phyloP scores from a whole-genome alignment of 2,888 invertebrate genomes.

The Ormyrus rosae region DNA sequence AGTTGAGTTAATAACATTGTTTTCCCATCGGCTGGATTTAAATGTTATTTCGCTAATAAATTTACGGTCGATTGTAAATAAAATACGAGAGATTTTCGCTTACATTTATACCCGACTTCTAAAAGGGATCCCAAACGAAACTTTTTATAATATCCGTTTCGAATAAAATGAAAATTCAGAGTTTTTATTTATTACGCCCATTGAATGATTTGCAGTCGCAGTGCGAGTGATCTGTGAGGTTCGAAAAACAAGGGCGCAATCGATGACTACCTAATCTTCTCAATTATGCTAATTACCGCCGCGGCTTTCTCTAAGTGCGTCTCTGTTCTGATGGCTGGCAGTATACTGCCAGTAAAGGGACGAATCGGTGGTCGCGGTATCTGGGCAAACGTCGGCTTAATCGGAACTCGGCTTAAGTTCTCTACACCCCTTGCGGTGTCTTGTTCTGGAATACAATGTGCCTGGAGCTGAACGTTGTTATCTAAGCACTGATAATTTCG shows the following conservation, averaged over 20 bases:
- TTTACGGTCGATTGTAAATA: too few relatives aligned
- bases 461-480: too few relatives aligned
- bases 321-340: background rate
- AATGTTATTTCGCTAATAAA: background rate
- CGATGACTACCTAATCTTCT: background rate
- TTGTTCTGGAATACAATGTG: too few relatives aligned
- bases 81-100: too few relatives aligned
- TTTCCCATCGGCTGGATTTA: background rate
- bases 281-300: background rate
- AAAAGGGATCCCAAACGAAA: background rate
- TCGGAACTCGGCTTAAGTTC: constrained; percentile 25
- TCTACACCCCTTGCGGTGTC: too few relatives aligned
- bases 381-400: constrained; percentile 12
- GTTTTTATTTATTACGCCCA: background rate
- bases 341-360: too few relatives aligned
- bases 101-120: background rate
- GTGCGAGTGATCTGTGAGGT: background rate
- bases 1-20: background rate
- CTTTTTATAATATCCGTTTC: background rate
- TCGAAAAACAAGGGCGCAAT: background rate
- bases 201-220: background rate
- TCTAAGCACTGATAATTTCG: too few relatives aligned
- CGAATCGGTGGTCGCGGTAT: background rate
- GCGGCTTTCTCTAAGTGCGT: too few relatives aligned
- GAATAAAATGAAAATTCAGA: background rate